Evolutionary conservation across 2,797 vertebrate genomes (phyloP).

Genomic region (Sylvia borin): DNA sequence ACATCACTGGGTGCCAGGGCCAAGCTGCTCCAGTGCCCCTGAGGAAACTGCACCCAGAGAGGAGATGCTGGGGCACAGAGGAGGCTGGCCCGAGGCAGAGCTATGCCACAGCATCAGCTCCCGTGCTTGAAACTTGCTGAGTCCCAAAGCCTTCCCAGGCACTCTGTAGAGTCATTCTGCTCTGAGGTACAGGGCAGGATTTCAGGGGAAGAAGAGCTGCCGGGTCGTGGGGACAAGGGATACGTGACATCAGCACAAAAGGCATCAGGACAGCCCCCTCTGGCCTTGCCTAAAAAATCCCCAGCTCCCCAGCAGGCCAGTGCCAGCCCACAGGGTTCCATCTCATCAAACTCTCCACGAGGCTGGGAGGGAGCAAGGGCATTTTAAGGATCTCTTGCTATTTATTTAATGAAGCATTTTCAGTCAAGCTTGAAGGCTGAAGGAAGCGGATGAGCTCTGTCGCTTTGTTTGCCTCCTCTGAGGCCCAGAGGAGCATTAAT

Average conservation of each 20-base stretch:
- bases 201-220: neutral
- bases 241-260: rapidly evolving
- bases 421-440: neutral
- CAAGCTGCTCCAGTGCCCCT: neutral
- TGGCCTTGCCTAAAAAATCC: neutral
- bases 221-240: neutral
- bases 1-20: neutral
- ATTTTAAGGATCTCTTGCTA: neutral
- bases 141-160: neutral
- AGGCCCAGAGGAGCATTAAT: neutral
- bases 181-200: neutral
- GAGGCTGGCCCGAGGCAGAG: neutral
- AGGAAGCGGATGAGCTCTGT: neutral
- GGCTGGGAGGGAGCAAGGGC: neutral
- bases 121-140: neutral
- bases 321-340: neutral
- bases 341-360: neutral
- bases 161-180: neutral
- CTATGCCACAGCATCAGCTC: neutral
- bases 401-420: neutral
- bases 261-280: neutral
- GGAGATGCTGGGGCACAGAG: neutral
- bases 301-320: neutral
- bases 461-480: neutral
- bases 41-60: neutral